Conservation (phyloP, 2,888 invertebrate genomes). For the Saturnia japonica region DNA sequence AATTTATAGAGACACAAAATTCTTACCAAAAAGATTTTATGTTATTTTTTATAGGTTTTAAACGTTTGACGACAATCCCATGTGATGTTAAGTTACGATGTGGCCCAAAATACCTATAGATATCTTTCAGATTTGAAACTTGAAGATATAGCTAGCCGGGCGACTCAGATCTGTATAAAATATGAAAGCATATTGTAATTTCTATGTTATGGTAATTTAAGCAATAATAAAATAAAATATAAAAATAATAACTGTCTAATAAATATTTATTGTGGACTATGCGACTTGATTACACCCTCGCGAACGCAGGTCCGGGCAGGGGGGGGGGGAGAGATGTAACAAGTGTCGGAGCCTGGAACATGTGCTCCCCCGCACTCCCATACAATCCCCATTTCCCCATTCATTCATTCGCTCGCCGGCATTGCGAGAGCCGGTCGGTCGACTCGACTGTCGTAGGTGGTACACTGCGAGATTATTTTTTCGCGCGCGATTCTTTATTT, state of each 20-base stretch:
- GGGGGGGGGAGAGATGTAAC: slow-evolving; percentile 71
- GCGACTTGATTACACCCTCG: slow-evolving; percentile 69
- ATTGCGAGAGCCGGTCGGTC: slow-evolving; percentile 27
- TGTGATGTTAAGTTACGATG: no score
- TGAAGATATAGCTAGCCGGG: no score
- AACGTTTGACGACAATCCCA: no score
- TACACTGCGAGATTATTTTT: slow-evolving; percentile 26
- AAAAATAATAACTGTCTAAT: slow-evolving; percentile 40
- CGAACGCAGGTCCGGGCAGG: slow-evolving; percentile 60
- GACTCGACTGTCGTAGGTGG: slow-evolving; percentile 31
- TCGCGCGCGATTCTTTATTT: slow-evolving; percentile 35
- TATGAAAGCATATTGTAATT: not conserved
- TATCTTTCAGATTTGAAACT: no score
- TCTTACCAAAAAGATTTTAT: no score
- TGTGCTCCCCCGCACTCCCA: slow-evolving; percentile 53
- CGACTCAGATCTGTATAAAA: no score
- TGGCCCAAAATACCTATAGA: no score
- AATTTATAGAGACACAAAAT: no score
- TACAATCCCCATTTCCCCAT: slow-evolving; percentile 34
- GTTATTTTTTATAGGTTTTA: no score
- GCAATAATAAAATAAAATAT: slow-evolving; percentile 9
- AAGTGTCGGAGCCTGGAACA: slow-evolving; percentile 64
- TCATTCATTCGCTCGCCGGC: slow-evolving; percentile 31
- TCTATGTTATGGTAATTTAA: not conserved
- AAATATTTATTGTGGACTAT: slow-evolving; percentile 50